phyloP scores from a whole-genome alignment of 1,140 invertebrate genomes.

The Musca vetustissima region DNA sequence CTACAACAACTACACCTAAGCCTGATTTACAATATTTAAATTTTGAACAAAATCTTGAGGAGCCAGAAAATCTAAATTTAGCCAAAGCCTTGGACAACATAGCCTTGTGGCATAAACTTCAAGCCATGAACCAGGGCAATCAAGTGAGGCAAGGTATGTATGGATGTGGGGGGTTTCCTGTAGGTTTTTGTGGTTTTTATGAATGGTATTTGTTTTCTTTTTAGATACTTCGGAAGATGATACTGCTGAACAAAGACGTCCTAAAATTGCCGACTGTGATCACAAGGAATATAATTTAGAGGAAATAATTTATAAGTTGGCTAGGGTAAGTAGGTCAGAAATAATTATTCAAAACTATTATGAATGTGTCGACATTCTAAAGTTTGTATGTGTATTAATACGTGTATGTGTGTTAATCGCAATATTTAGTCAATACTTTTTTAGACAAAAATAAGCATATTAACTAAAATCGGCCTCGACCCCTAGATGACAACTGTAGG shows the following conservation, averaged over 20 bases:
- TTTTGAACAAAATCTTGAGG: conserved; percentile 30
- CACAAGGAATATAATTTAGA: conserved; percentile 73
- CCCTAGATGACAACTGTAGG: too few relatives aligned
- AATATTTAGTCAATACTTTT: too few relatives aligned
- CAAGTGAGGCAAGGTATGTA: conserved; percentile 36
- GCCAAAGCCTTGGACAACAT: conserved; percentile 41
- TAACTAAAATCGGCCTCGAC: too few relatives aligned
- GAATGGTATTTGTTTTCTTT: not conserved
- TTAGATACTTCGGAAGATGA: conserved; percentile 54
- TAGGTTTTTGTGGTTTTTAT: not conserved
- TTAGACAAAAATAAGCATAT: too few relatives aligned
- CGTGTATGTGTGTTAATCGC: too few relatives aligned
- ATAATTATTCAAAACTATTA: too few relatives aligned
- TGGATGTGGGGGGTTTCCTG: not conserved
- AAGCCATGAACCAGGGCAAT: conserved; percentile 36
- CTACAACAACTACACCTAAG: conserved; percentile 40
- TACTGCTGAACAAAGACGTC: conserved; percentile 55
- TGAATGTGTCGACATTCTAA: too few relatives aligned
- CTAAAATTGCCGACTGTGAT: conserved; percentile 66
- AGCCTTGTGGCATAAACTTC: conserved; percentile 47
- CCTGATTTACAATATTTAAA: conserved; percentile 38
- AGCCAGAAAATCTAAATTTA: conserved; percentile 6
- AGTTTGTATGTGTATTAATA: too few relatives aligned
- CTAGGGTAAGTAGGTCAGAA: conserved; percentile 62
- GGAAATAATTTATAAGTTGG: conserved; percentile 74